phyloP scores from a whole-genome alignment of 2,888 invertebrate genomes.

The Lutraria lutraria region DNA sequence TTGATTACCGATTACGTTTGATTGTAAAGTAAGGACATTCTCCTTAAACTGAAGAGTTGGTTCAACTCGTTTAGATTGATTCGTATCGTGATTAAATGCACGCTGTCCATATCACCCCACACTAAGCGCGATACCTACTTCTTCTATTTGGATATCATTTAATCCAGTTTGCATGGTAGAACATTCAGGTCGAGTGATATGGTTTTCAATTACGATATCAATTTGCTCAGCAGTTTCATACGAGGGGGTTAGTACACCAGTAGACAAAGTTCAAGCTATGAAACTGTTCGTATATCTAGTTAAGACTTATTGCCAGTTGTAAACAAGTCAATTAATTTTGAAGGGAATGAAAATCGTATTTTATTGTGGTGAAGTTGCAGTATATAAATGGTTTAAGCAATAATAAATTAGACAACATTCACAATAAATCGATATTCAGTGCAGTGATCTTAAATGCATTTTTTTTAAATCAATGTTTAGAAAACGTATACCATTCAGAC shows the following conservation, averaged over 20 bases:
- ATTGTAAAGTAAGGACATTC: conserved; percentile 24
- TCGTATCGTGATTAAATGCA: neutral
- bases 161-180: neutral
- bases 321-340: no score
- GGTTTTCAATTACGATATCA: neutral
- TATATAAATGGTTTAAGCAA: no score
- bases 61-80: neutral
- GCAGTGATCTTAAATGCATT: no score
- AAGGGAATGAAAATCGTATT: no score
- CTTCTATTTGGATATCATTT: neutral
- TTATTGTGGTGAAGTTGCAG: no score
- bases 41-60: conserved; percentile 13
- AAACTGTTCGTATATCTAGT: no score
- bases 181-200: neutral
- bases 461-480: no score
- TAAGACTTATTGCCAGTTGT: no score
- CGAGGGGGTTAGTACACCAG: neutral
- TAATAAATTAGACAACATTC: no score
- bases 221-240: neutral
- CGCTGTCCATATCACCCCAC: neutral
- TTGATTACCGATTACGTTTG: conserved; percentile 33
- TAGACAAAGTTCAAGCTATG: neutral
- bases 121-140: neutral
- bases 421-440: no score
- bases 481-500: no score